phyloP scores from a whole-genome alignment of 2,888 invertebrate species.

The Harpagoxenus sublaevis region DNA sequence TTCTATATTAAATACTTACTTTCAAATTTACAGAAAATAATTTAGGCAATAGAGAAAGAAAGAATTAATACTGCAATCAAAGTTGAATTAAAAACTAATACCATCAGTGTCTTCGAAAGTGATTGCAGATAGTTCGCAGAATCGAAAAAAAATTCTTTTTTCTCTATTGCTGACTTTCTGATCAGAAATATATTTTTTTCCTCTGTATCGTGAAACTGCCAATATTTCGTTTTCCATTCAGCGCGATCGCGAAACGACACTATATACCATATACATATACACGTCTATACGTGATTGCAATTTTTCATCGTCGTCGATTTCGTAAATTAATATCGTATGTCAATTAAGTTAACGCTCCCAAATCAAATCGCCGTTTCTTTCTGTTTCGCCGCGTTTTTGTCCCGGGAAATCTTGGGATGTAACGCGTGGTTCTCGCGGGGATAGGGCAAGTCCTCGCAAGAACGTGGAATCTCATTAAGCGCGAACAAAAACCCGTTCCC shows the following conservation, averaged over 20 bases:
- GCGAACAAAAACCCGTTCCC: constrained; percentile 59
- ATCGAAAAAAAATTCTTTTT: not conserved
- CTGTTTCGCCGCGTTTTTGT: not conserved
- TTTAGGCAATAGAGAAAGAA: not conserved
- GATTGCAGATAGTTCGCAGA: not conserved
- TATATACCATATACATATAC: no score
- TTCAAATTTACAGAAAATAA: not conserved
- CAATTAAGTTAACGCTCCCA: not conserved
- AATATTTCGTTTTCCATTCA: not conserved
- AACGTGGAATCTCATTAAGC: constrained; percentile 63
- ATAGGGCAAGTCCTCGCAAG: constrained; percentile 31
- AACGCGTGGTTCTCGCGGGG: not conserved
- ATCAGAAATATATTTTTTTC: not conserved
- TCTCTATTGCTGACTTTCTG: not conserved
- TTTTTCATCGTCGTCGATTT: not conserved
- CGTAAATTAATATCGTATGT: not conserved
- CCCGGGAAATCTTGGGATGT: not conserved
- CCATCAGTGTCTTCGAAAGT: not conserved
- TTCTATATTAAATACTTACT: not conserved
- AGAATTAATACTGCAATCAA: not conserved
- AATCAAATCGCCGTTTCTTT: not conserved
- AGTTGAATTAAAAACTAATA: not conserved
- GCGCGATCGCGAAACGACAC: not conserved
- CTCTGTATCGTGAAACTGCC: not conserved
- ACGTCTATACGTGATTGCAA: no score